Percentiles rank a stretch among this genome's conserved stretches.
Evolutionary conservation across 2,888 invertebrate genomes (phyloP).

Genomic region (Drosophila multiciliata): DNA sequence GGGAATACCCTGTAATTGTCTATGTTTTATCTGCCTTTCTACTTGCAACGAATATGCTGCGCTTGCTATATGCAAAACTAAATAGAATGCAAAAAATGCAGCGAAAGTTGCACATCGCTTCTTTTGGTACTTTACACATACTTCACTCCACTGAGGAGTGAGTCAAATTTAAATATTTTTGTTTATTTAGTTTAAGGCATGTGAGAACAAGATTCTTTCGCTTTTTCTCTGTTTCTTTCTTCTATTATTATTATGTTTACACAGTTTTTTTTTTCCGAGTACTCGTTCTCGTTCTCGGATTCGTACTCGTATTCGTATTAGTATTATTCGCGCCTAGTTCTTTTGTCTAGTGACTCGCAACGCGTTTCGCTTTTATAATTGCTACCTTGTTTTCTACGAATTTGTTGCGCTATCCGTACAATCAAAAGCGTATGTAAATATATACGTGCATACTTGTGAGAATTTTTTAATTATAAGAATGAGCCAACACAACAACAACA

Average conservation of each 20-base stretch:
- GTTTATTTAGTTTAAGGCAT: conserved; percentile 52
- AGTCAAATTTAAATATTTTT: conserved; percentile 39
- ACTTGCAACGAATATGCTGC: background rate
- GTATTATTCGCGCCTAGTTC: conserved; percentile 22
- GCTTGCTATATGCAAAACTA: conserved; percentile 1
- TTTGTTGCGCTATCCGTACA: conserved; percentile 46
- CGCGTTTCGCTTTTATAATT: conserved; percentile 70
- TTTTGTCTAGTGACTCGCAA: conserved; percentile 30
- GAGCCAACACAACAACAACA: conserved; percentile 1
- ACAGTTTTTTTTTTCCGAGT: conserved; percentile 18
- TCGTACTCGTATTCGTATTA: conserved; percentile 1
- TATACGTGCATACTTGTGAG: conserved; percentile 44
- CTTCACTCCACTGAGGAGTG: conserved; percentile 1
- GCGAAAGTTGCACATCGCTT: conserved; percentile 35
- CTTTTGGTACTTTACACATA: conserved; percentile 17
- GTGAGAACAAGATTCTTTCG: conserved; percentile 39
- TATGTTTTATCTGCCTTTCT: background rate
- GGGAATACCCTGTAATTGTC: conserved; percentile 17
- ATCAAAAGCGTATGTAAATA: conserved; percentile 68
- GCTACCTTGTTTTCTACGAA: conserved; percentile 77
- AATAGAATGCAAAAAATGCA: conserved; percentile 35
- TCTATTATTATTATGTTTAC: conserved; percentile 7
- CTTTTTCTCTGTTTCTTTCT: background rate
- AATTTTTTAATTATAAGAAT: conserved; percentile 73
- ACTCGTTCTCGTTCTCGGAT: conserved; percentile 7